Base-by-base conservation (phyloP, 2,888 invertebrate species). In the Lithophane semibrunnea region DNA sequence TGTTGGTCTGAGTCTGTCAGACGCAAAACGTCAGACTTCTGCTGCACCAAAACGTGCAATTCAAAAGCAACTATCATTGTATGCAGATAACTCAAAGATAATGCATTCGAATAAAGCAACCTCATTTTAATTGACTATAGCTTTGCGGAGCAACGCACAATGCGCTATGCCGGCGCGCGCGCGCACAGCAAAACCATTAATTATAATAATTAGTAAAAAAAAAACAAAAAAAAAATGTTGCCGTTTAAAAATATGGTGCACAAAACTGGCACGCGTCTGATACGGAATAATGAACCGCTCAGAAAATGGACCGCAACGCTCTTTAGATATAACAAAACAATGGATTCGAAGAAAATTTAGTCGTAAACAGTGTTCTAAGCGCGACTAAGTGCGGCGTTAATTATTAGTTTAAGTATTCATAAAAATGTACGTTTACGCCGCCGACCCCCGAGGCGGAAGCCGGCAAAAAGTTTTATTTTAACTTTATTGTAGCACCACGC, bases 391-490 rank as follows among this genome's bases (percentile, higher is more conserved):
- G 93, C 90, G 88, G 92, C 91, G 94, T 93, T 95, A 94, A 94
- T 94, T 94, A 94, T 94, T 94, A 94, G 92, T 93, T 94, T 94
- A 93, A 93, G 94, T 94, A 93, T 94, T 93, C 93, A 94, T 94
- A 94, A 94, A 94, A 93, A 91, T 88, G 89, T 87, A 82, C 89
- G 88, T 90, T 90, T 87, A 90, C 89, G 78, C 84, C 89, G 80
- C 85, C 89, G 89, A 88, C 88, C 89, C 89, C 86, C 82, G 86
- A 87, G 82, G 89, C 92, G 92, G 92, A 92, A 91, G 88, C 84
- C 80, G 83, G 88, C 88, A 88, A 90, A 90, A 92, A 90, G 86
- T 91, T 90, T 92, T 92, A 92, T 93, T 92, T 90, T 86, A 84
- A 90, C 92, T 92, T 92, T 90, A 91, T 89, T 88, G 87, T 90